Evolutionary conservation across 2,888 invertebrate species (phyloP).

Genomic region (Zeuzera pyrina): DNA sequence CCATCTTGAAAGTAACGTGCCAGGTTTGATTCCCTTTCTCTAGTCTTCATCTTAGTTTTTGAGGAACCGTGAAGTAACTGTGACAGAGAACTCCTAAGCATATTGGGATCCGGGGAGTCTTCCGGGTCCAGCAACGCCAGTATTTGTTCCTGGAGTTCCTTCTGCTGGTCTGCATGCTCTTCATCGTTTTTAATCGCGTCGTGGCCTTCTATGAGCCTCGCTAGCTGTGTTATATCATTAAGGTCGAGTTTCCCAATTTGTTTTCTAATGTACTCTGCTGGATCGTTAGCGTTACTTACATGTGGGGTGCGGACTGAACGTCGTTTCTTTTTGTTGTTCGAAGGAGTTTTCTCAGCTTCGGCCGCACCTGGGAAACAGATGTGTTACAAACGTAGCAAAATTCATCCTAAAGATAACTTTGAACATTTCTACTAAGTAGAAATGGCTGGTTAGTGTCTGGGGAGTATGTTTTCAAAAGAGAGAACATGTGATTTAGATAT

Average conservation of each 20-base stretch:
- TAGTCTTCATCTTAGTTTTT: conserved; percentile 27
- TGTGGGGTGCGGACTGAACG: conserved; percentile 44
- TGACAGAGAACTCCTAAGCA: conserved; percentile 39
- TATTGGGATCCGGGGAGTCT: conserved; percentile 42
- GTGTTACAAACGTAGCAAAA: no score
- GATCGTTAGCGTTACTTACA: conserved; percentile 64
- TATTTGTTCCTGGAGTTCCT: conserved; percentile 51
- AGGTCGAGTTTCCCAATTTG: conserved; percentile 55
- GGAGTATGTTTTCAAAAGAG: no score
- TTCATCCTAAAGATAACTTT: no score
- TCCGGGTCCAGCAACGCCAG: conserved; percentile 48
- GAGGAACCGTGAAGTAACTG: conserved; percentile 41
- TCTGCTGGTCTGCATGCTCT: conserved; percentile 34
- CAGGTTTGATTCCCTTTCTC: conserved; percentile 25
- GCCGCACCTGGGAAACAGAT: conserved; percentile 34
- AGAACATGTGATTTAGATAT: no score
- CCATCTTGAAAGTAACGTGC: conserved; percentile 33
- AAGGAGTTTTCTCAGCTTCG: conserved; percentile 51
- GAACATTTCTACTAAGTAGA: no score
- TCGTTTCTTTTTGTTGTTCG: conserved; percentile 54
- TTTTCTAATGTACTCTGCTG: conserved; percentile 50
- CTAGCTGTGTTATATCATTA: conserved; percentile 51
- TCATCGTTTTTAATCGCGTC: conserved; percentile 28
- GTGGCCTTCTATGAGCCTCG: conserved; percentile 53
- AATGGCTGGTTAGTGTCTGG: no score